phyloP scores from a whole-genome alignment of 1,140 invertebrate genomes.

The Caenorhabditis elegans region DNA sequence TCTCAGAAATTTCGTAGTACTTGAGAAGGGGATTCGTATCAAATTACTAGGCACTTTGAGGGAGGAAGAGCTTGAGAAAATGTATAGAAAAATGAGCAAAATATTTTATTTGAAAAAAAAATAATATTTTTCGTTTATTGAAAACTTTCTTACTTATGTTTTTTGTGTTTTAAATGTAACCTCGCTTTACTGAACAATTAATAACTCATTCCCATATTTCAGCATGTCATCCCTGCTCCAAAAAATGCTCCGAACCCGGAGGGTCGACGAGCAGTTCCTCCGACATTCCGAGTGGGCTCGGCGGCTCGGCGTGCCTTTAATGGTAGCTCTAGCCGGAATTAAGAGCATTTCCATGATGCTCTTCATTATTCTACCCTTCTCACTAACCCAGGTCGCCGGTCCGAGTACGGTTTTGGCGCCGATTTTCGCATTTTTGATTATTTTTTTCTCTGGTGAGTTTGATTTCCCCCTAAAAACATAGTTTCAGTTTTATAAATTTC shows the following conservation, averaged over 20 bases:
- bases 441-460: constrained; percentile 25
- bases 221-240: neutral
- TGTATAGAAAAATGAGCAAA: neutral
- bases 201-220: neutral
- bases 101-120: neutral
- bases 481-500: too few species aligned
- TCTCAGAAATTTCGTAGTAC: neutral
- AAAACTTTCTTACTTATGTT: too few species aligned
- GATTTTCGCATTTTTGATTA: constrained; percentile 36
- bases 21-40: neutral
- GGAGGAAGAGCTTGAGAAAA: neutral
- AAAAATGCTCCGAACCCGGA: constrained; percentile 14
- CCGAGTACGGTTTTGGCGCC: constrained; percentile 39
- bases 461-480: too few species aligned
- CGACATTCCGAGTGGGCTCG: constrained; percentile 37
- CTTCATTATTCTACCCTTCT: constrained; percentile 38
- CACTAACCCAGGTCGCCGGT: constrained; percentile 35
- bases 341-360: constrained; percentile 38
- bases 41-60: neutral
- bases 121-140: too few species aligned
- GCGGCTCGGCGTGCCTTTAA: constrained; percentile 10
- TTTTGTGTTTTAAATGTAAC: too few species aligned
- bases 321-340: constrained; percentile 26
- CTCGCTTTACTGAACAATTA: neutral
- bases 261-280: constrained; percentile 32